phyloP scores from a whole-genome alignment of 1,140 invertebrate genomes.

The Pomacea maculata region DNA sequence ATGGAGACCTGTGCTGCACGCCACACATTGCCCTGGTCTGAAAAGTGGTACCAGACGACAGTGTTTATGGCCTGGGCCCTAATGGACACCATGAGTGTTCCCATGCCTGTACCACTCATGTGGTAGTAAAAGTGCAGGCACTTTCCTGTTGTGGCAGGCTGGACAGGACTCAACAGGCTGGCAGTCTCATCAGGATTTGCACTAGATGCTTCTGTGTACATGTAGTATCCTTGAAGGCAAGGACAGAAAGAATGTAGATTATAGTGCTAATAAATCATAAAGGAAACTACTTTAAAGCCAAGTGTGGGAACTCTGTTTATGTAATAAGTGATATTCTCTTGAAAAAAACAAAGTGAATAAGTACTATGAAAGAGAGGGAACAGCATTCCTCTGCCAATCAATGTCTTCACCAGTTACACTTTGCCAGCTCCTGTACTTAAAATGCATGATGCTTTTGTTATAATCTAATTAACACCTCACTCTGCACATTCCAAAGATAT shows the following conservation, averaged over 20 bases:
- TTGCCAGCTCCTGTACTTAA: too few relatives aligned
- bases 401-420: too few relatives aligned
- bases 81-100: slow-evolving; percentile 49
- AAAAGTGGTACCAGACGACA: slow-evolving; percentile 41
- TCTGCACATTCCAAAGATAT: too few relatives aligned
- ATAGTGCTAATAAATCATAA: too few relatives aligned
- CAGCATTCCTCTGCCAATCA: too few relatives aligned
- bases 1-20: slow-evolving; percentile 46
- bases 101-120: slow-evolving; percentile 74
- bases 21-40: slow-evolving; percentile 52
- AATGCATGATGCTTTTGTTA: too few relatives aligned
- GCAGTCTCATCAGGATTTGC: slow-evolving; percentile 52
- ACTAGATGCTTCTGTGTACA: slow-evolving; percentile 57
- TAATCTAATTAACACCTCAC: too few relatives aligned
- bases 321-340: too few relatives aligned
- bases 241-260: neutral
- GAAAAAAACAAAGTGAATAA: neutral
- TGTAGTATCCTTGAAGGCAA: slow-evolving; percentile 48
- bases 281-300: too few relatives aligned
- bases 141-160: slow-evolving; percentile 40
- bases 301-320: too few relatives aligned
- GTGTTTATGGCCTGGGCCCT: slow-evolving; percentile 24
- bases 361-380: neutral
- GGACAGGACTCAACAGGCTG: slow-evolving; percentile 43
- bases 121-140: slow-evolving; percentile 75